phyloP scores from a whole-genome alignment of 2,888 invertebrate genomes.

The Rhogogaster chlorosoma region DNA sequence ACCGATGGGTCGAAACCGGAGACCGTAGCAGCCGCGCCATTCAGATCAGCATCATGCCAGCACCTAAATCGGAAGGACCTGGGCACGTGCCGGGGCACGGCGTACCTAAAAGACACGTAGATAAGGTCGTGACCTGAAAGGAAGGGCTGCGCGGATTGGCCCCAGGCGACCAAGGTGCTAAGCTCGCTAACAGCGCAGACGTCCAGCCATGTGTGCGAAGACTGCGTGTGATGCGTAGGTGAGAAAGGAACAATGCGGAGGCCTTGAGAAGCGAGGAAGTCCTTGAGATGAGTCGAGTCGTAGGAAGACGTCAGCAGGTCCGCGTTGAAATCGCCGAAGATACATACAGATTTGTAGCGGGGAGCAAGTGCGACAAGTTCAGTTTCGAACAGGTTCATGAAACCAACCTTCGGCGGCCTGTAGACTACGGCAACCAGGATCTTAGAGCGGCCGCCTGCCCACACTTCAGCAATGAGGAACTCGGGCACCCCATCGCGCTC shows the following conservation, averaged over 20 bases:
- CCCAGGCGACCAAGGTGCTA: neutral
- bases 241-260: neutral
- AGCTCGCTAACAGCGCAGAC: conserved; percentile 2
- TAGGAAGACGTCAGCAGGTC: neutral
- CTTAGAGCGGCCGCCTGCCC: neutral
- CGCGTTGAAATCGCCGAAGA: neutral
- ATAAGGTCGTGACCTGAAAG: conserved; percentile 33
- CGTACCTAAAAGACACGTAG: neutral
- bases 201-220: conserved; percentile 15
- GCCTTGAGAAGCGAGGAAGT: neutral
- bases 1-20: neutral
- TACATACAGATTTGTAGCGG: conserved; percentile 10
- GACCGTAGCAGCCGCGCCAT: neutral
- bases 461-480: neutral
- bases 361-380: neutral
- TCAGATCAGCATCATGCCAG: conserved; percentile 20
- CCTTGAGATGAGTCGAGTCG: neutral
- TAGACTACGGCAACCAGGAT: neutral
- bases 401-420: neutral
- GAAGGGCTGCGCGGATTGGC: conserved; percentile 27
- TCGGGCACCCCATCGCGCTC: neutral
- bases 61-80: neutral
- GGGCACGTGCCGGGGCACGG: neutral
- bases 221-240: conserved; percentile 7
- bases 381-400: neutral